Conservation (phyloP, 2,113 vertebrate species). For the Leptobrachium ailaonicum region DNA sequence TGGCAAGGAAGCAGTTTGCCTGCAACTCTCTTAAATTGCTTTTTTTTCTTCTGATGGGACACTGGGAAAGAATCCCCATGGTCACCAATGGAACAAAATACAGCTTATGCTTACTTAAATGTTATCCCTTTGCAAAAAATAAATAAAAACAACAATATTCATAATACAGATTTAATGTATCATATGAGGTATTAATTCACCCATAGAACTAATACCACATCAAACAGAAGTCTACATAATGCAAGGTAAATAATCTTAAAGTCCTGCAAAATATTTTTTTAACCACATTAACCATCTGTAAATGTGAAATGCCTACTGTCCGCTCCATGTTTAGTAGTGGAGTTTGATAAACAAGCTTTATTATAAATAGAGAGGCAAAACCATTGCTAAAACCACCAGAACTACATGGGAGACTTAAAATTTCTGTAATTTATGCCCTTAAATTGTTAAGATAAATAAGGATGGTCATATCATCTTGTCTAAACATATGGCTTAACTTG, state of each 20-base stretch:
- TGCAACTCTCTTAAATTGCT: no score
- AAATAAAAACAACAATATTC: no score
- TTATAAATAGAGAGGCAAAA: conserved; percentile 69
- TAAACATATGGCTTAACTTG: conserved; percentile 70
- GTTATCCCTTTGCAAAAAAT: no score
- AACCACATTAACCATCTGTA: conserved; percentile 73
- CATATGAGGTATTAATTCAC: no score
- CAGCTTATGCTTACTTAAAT: no score
- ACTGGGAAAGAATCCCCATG: no score
- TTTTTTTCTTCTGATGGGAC: no score
- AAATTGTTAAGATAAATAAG: conserved; percentile 76
- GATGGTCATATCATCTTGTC: conserved; percentile 71
- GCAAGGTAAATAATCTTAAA: conserved; percentile 56
- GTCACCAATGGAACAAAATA: no score
- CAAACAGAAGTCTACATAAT: conserved; percentile 57
- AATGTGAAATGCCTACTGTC: conserved; percentile 75
- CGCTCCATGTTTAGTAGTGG: conserved; percentile 71
- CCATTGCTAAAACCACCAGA: conserved; percentile 61
- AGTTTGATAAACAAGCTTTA: conserved; percentile 78
- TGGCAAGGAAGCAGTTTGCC: no score
- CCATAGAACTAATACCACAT: conserved; percentile 2
- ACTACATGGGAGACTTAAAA: conserved; percentile 67
- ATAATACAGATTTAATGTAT: no score
- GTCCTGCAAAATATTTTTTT: conserved; percentile 59
- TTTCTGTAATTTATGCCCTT: conserved; percentile 73